phyloP scores from a whole-genome alignment of 2,797 vertebrate species.

The Falco peregrinus region DNA sequence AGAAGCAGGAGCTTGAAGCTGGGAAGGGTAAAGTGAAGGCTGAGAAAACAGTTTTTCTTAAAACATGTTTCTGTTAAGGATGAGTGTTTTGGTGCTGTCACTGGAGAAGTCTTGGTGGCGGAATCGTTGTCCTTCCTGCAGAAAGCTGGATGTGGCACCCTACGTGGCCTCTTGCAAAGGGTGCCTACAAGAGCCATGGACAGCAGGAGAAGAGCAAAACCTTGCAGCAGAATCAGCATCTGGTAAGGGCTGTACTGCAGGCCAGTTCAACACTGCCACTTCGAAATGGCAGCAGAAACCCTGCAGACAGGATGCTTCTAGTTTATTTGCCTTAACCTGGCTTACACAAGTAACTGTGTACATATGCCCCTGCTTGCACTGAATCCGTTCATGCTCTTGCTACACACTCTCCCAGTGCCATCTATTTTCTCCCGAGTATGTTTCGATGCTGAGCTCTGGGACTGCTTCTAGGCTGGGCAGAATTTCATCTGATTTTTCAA shows the following conservation, averaged over 20 bases:
- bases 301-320: background rate
- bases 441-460: background rate
- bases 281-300: background rate
- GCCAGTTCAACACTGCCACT: background rate
- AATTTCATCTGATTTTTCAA: background rate
- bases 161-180: background rate
- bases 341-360: background rate
- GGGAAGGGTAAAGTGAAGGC: background rate
- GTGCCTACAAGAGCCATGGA: background rate
- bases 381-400: background rate
- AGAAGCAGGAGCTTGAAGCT: background rate
- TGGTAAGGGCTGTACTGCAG: background rate
- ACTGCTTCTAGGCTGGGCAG: background rate
- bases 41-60: background rate
- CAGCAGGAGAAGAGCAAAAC: background rate
- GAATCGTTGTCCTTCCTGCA: background rate
- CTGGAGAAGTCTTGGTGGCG: background rate
- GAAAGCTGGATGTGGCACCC: background rate
- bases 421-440: rapidly evolving
- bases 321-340: background rate
- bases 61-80: background rate
- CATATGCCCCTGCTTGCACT: rapidly evolving
- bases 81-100: background rate
- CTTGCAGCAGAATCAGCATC: background rate
- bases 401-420: rapidly evolving